Conservation (phyloP, 2,113 vertebrate species). For the Barbus barbus region DNA sequence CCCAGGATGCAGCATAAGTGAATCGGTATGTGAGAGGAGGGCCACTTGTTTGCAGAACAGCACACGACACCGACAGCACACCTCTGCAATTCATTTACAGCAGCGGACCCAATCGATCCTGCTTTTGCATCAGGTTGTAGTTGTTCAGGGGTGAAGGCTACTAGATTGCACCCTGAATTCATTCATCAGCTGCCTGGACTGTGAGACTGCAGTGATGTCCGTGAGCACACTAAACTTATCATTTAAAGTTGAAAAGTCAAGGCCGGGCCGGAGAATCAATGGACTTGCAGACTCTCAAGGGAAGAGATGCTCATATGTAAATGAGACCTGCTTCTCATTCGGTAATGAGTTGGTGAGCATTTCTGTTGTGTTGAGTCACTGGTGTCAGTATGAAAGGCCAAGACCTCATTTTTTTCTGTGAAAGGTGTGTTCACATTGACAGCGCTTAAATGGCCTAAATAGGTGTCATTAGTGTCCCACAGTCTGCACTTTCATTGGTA, state of each 20-base stretch:
- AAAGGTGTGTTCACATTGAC: not conserved
- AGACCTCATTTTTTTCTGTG: not conserved
- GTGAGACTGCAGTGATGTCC: not conserved
- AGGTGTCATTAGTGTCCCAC: not conserved
- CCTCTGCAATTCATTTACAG: conserved; percentile 36
- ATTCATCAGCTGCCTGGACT: not conserved
- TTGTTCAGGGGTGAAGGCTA: conserved; percentile 4
- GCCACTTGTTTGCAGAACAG: not conserved
- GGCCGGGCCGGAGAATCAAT: not conserved
- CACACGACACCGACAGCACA: not conserved
- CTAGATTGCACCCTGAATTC: conserved; percentile 23
- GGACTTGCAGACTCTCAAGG: too few relatives aligned
- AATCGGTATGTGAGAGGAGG: not conserved
- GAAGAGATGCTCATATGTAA: not conserved
- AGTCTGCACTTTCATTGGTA: not conserved
- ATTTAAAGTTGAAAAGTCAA: not conserved
- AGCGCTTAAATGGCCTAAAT: not conserved
- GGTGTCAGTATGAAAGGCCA: not conserved
- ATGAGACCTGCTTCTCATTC: too few relatives aligned
- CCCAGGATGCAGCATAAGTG: conserved; percentile 9
- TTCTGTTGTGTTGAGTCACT: not conserved
- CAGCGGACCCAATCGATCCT: not conserved
- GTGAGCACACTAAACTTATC: not conserved
- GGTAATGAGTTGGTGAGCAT: not conserved
- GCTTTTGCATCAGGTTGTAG: conserved; percentile 19